Base-by-base conservation (phyloP, 2,888 invertebrate species). In the Acrobasis consociella region DNA sequence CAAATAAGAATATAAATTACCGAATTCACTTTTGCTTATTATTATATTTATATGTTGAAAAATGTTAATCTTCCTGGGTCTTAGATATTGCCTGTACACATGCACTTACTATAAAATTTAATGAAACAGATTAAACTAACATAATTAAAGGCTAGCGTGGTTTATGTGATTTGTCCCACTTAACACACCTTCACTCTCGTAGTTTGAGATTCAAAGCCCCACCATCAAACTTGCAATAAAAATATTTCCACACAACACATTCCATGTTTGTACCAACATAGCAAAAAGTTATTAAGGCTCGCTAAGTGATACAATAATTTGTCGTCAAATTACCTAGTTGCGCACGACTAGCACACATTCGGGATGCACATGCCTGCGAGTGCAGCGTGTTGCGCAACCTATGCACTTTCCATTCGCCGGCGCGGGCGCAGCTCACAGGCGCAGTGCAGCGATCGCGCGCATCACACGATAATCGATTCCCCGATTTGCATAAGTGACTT, bases 401-500 rank as follows among this genome's bases (percentile, higher is more conserved):
- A 74, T 87, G 86, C 87, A 89, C 89, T 89, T 91, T 91, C 89
- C 86, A 84, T 86, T 86, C 73, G 77, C 66, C 67, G 69, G 73
- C 68, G 72, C 70, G 68, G 65, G 73, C 74, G 74, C 72, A 71
- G 73, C 64, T 64, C 67, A 58, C 67, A 67, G 61, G 59, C 70
- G 69, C 72, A 69, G 56, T 69, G 69, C 72, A 69, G 70, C 69
- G 67, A 79, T 80, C 79, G 75, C 76, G 77, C 71, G 67, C 69
- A 72, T 71, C 77, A 71, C 78, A 77, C 78, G 75, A 85, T 90
- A 88, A 90, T 90, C 89, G 87, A 89, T 89, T 86, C 88, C 85
- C 80, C 80, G 78, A 88, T 89, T 87, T 84, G 80, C 87, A 86
- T 89, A 86, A 89, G 83, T 82, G 82, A 78, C 84, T 81, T 88